Conservation (phyloP, 53 echinoderm and acorn worm species). For the Mesocentrotus franciscanus region DNA sequence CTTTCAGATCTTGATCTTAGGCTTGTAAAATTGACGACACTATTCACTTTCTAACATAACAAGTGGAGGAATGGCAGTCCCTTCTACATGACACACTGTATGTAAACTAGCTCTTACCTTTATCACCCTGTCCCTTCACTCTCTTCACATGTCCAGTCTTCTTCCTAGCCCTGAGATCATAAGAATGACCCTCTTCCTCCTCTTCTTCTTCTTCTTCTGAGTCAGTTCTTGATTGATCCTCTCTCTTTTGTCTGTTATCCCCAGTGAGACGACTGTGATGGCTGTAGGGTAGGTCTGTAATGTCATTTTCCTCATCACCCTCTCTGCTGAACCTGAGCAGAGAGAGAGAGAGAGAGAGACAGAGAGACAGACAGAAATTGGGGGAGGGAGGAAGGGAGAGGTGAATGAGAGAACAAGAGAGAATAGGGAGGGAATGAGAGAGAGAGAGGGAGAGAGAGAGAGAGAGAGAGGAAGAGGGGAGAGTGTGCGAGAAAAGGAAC, state of each 20-base stretch:
- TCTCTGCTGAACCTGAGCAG: conserved; percentile 24
- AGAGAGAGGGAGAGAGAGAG: too few relatives aligned
- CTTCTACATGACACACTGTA: background rate
- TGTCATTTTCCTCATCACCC: conserved; percentile 29
- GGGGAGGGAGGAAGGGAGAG: background rate
- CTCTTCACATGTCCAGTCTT: background rate
- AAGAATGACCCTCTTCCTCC: conserved; percentile 12
- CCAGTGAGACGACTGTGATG: background rate
- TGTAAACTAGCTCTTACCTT: background rate
- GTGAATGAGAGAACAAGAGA: background rate
- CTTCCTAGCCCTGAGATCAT: conserved; percentile 65
- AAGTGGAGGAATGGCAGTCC: background rate
- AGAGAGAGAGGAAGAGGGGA: too few relatives aligned
- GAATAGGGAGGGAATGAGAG: background rate
- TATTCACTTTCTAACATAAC: background rate
- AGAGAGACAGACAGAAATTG: background rate
- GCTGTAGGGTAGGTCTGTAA: background rate
- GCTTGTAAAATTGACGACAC: background rate
- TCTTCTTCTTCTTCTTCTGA: conserved; percentile 45
- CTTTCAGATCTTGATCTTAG: background rate
- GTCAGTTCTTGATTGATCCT: background rate
- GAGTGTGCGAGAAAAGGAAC: too few relatives aligned
- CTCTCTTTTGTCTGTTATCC: background rate
- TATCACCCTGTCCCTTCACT: background rate
- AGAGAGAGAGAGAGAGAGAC: background rate